Evolutionary conservation across 1,140 invertebrate species (phyloP), one percentile per base, ranked within the genome.

Genomic region (Micrasema minimum): DNA sequence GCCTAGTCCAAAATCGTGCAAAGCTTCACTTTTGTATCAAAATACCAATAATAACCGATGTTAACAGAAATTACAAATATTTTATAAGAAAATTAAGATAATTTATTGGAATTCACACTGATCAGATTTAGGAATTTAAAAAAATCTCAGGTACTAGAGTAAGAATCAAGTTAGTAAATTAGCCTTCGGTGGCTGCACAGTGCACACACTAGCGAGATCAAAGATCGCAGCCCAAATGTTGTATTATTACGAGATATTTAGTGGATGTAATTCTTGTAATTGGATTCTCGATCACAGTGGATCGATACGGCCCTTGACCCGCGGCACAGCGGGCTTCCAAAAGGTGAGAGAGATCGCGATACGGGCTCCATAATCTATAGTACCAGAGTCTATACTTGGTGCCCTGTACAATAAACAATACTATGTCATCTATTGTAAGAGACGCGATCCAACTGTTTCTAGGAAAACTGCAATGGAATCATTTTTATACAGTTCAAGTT

Each of bases 181-280:
- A 31, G 26, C 26, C 26, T 31, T 7, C 26, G 26, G 26, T 31
- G 26, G 7, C 26, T 45, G 14, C 41, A 45, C 41, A 45, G 3
- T 45, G 14, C 41, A 45, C 41, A 45, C 41, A 45, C 41, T 16
- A 16, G 23, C 35, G 35, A 59, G 55, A 59, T 59, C 35, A 59
- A 41, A 59, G 55, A 59, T 59, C 55, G 55, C 37, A 59, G 10
- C 12, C 31, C 14, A 41, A 20, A 26, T n/a, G n/a, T n/a, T n/a
- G n/a, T 31, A 4, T 4, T 31, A 31, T 31, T 31, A 31, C 7
- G 7, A 7, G 55, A 37, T 59, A 59, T 59, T 59, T 20, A 12
- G 20, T 31, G 22, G 50, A 31, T 50, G 18, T 50, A 50, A 50
- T 50, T 50, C 51, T 9, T 59, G 55, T 59, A 59, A 59, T 59